Evolutionary conservation across 2,797 vertebrate species (phyloP).

Genomic region (Cynopterus sphinx): DNA sequence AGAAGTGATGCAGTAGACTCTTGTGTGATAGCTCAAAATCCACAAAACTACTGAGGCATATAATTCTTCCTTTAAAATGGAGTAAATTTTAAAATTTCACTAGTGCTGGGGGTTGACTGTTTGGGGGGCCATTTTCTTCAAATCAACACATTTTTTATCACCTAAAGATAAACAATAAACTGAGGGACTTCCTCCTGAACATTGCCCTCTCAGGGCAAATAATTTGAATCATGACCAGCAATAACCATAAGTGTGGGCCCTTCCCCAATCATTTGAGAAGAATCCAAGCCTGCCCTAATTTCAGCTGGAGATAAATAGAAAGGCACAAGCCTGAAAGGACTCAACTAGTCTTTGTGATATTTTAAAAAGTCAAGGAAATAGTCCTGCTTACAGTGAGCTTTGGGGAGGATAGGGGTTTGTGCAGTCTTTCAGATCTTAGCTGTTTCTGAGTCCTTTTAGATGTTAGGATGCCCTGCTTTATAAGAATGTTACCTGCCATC

Average conservation of each 20-base stretch:
- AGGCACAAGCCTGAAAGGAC: not conserved
- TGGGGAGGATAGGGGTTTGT: not conserved
- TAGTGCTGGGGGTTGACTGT: not conserved
- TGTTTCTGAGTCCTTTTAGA: not conserved
- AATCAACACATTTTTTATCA: constrained; percentile 25
- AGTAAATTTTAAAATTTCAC: not conserved
- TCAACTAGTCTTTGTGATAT: not conserved
- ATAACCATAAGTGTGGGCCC: not conserved
- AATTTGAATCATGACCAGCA: not conserved
- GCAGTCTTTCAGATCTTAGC: not conserved
- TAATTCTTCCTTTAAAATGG: not conserved
- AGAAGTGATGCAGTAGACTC: not conserved
- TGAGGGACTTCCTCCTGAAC: not conserved
- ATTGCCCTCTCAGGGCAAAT: not conserved
- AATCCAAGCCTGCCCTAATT: not conserved
- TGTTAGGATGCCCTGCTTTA: not conserved
- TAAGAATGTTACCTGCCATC: not conserved
- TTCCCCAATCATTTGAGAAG: not conserved
- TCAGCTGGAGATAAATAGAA: not conserved
- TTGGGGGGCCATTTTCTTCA: not conserved
- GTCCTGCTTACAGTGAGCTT: not conserved
- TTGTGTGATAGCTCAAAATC: not conserved
- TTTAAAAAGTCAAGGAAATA: not conserved
- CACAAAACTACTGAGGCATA: not conserved
- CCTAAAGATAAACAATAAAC: constrained; percentile 33